A percentile compares a stretch with the other conserved stretches of the same genome.
These are phyloP conservation scores for Chrysaora quinquecirrha DNA, from an alignment of 30 jellyfish, hydroid and myxozoan genomes.

Conservation along the genomic window DNA sequence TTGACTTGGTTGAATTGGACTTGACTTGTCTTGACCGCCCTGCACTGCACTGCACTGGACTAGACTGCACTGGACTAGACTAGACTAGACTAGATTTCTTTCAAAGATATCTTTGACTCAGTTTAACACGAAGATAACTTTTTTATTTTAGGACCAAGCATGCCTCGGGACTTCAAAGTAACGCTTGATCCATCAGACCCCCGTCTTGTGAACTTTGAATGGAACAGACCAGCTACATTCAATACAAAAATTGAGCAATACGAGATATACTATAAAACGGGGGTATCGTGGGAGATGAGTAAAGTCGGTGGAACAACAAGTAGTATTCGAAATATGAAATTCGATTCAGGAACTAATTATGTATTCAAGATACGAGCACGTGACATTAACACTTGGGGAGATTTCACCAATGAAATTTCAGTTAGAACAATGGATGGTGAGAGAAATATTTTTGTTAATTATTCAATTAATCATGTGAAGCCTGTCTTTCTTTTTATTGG, in stretches of 20 bases:
- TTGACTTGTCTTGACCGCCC: no score
- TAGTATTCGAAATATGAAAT: conserved; percentile 32
- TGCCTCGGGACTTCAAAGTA: conserved; percentile 57
- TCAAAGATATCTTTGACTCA: no score
- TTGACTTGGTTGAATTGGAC: no score
- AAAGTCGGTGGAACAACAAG: conserved; percentile 54
- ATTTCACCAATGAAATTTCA: conserved; percentile 11
- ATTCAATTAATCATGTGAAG: neutral
- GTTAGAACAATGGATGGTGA: conserved; percentile 66
- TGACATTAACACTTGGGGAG: conserved; percentile 71
- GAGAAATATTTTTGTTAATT: neutral
- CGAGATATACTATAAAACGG: conserved; percentile 42
- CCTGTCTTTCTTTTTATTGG: neutral
- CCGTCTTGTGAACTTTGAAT: conserved; percentile 57
- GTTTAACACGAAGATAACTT: no score
- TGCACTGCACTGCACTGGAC: no score
- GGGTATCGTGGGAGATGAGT: conserved; percentile 38
- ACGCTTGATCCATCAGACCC: conserved; percentile 62
- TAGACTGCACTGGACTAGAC: no score
- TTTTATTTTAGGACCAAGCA: conserved; percentile 70
- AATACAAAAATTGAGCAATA: conserved; percentile 61
- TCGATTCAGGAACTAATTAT: conserved; percentile 38
- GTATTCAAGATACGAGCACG: conserved; percentile 68
- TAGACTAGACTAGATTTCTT: no score
- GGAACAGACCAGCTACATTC: conserved; percentile 75